Evolutionary conservation across 2,888 invertebrate genomes (phyloP).

Genomic region (Agrochola circellaris): DNA sequence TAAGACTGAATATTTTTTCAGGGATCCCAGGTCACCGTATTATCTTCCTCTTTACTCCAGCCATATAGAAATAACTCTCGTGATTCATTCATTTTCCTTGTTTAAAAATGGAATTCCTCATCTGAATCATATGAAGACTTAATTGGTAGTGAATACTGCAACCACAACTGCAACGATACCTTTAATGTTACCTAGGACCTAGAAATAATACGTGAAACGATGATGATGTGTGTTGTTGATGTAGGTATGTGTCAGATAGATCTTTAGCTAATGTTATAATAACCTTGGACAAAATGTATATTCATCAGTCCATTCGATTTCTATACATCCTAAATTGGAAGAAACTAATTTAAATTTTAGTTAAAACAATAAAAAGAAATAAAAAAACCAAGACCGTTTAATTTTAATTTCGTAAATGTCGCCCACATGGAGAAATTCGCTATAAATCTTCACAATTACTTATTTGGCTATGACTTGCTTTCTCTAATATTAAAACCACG

Average conservation of each 20-base stretch:
- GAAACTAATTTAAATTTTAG: not conserved
- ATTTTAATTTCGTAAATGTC: conserved; percentile 39
- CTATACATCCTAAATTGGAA: not conserved
- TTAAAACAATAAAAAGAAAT: not conserved
- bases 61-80: conserved; percentile 61
- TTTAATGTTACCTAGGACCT: conserved; percentile 55
- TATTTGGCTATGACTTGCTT: conserved; percentile 58
- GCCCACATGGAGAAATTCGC: conserved; percentile 58
- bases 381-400: not conserved
- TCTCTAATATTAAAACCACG: conserved; percentile 57
- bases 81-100: conserved; percentile 66
- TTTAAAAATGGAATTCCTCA: conserved; percentile 62
- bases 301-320: conserved; percentile 10
- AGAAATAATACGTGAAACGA: conserved; percentile 40
- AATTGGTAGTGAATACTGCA: conserved; percentile 45
- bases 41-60: conserved; percentile 54
- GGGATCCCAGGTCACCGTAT: conserved; percentile 32
- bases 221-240: no score
- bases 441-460: conserved; percentile 53
- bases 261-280: conserved; percentile 25
- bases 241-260: conserved; percentile 17
- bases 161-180: not conserved
- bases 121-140: conserved; percentile 59
- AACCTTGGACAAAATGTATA: conserved; percentile 32
- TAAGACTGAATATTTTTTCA: conserved; percentile 37